Percentiles rank a stretch among this genome's conserved stretches.
Evolutionary conservation across 2,797 vertebrate species (phyloP).

Genomic region (Silurus aristotelis): DNA sequence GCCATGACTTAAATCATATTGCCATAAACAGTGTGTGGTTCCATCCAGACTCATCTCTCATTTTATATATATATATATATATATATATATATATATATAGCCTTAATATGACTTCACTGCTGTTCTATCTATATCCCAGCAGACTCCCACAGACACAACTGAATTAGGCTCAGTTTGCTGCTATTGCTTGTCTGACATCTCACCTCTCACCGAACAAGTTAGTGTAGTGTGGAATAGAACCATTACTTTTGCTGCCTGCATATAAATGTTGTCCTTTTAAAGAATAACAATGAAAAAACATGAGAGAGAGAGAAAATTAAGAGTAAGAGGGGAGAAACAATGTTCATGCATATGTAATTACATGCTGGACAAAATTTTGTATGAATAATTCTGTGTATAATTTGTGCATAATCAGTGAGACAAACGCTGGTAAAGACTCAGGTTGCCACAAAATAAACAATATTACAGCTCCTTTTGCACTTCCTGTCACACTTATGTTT

Average conservation of each 20-base stretch:
- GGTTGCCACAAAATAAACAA: neutral
- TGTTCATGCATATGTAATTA: slow-evolving; percentile 15
- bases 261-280: neutral
- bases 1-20: slow-evolving; percentile 41
- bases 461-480: neutral
- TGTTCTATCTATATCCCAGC: slow-evolving; percentile 45
- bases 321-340: neutral
- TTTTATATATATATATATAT: neutral
- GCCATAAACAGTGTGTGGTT: slow-evolving; percentile 51
- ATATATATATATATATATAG: neutral
- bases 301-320: neutral
- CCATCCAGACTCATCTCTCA: slow-evolving; percentile 53
- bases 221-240: neutral
- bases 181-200: slow-evolving; percentile 3
- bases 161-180: slow-evolving; percentile 44
- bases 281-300: neutral
- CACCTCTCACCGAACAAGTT: neutral
- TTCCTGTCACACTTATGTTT: neutral
- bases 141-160: slow-evolving; percentile 30
- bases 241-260: neutral
- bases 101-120: slow-evolving; percentile 53
- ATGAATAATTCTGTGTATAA: slow-evolving; percentile 47
- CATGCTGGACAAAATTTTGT: slow-evolving; percentile 5
- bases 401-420: slow-evolving; percentile 46
- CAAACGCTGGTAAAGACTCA: slow-evolving; percentile 35